Evolutionary conservation across 2,888 invertebrate genomes (phyloP).

Genomic region (Eupithecia inturbata): DNA sequence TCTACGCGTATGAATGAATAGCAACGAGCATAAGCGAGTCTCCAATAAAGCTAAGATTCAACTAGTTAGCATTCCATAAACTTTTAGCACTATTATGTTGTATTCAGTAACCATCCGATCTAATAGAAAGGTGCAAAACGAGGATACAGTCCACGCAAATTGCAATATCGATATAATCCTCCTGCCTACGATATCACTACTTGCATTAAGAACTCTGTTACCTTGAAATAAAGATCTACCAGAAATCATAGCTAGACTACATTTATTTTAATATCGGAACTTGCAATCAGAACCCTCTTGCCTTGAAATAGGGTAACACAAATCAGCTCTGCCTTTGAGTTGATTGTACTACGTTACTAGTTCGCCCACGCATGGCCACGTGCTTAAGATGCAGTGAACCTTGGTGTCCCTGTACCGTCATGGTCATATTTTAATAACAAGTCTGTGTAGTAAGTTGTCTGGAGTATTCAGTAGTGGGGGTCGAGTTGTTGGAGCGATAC

Average conservation of each 20-base stretch:
- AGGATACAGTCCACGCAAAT: slow-evolving; percentile 43
- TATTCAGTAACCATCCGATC: slow-evolving; percentile 23
- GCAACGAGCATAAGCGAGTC: not conserved
- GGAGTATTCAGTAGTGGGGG: slow-evolving; percentile 31
- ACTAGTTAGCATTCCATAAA: slow-evolving; percentile 10
- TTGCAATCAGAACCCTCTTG: not conserved
- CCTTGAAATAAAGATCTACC: slow-evolving; percentile 22
- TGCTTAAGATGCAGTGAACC: slow-evolving; percentile 59
- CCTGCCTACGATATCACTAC: not conserved
- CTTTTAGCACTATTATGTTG: slow-evolving; percentile 13
- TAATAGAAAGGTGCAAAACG: slow-evolving; percentile 44
- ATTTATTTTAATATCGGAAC: not conserved
- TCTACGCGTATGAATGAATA: not conserved
- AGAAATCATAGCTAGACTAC: slow-evolving; percentile 1
- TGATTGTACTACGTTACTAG: slow-evolving; percentile 55
- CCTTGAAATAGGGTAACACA: slow-evolving; percentile 1
- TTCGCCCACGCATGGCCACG: slow-evolving; percentile 72
- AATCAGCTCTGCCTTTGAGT: slow-evolving; percentile 24
- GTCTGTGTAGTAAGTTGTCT: slow-evolving; percentile 28
- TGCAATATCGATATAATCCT: slow-evolving; percentile 41
- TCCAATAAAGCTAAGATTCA: slow-evolving; percentile 6
- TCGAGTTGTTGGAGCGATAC: slow-evolving; percentile 34
- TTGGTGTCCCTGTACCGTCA: slow-evolving; percentile 44
- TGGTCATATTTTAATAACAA: slow-evolving; percentile 47
- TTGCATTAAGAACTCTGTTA: slow-evolving; percentile 21